Evolutionary conservation across 2,888 invertebrate genomes (phyloP), one percentile per base, ranked within the genome.

Genomic region (Salpingus planirostris): DNA sequence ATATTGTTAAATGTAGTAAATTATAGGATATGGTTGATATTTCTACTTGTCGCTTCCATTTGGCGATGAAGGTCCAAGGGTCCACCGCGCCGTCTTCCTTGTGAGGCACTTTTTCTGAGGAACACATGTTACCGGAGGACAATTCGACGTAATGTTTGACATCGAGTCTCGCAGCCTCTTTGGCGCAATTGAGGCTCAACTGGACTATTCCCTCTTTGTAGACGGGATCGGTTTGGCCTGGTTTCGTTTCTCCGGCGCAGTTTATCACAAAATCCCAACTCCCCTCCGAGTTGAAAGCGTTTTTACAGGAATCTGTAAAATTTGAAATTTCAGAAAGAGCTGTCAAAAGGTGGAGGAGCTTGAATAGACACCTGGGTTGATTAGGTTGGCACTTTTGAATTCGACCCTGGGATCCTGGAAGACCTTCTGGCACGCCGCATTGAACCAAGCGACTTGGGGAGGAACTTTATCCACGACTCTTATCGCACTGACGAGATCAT

Each of bases 401-500:
- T 89, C 85, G 6, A 92, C 81, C 57, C 78, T 69, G 40, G 81
- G 72, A 36, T 80, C 76, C 14, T 41, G 36, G 63, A 91, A 90
- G 25, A 74, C 68, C 50, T 75, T 73, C 45, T 74, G 70, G 55
- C 91, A 91, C 38, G 67, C 65, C 2, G 73, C 65, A 63, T 87
- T 90, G 18, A 93, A 67, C 82, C 91, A 93, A 2, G 91, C 92
- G 53, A 89, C 81, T 64, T 88, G 87, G 1, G 92, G 92, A 28
- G 91, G 91, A 15, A 91, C 90, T 67, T 93, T 93, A 67, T 93
- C 93, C 35, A 88, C 87, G 27, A 90, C 78, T 46, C 85, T 76
- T 42, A 92, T 70, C 50, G 71, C 73, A 53, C 78, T 78, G 40
- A 79, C 82, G 51, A 88, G 65, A 52, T 85, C 76, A 64, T 88